Evolutionary conservation across 2,797 vertebrate species (phyloP).

Genomic region (Sebastes paucispinis): DNA sequence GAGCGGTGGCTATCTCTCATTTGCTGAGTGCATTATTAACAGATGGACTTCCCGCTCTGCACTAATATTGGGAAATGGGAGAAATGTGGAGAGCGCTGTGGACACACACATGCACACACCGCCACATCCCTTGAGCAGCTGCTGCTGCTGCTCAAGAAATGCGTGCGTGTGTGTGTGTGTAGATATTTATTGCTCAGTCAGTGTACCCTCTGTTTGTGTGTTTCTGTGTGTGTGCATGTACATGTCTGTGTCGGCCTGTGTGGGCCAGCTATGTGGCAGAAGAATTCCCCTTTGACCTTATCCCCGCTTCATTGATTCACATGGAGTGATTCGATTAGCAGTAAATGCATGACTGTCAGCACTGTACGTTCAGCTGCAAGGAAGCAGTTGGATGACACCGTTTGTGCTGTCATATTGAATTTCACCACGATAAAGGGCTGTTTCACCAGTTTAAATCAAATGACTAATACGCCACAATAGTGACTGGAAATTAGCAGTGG

Average conservation of each 20-base stretch:
- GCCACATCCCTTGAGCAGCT: conserved; percentile 41
- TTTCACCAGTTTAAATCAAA: neutral
- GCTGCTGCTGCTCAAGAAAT: conserved; percentile 52
- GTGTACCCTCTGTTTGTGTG: conserved; percentile 33
- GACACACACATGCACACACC: conserved; percentile 17
- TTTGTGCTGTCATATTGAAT: conserved; percentile 10
- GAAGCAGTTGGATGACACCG: neutral
- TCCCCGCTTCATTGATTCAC: conserved; percentile 50
- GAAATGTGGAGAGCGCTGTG: conserved; percentile 55
- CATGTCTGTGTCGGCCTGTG: conserved; percentile 41
- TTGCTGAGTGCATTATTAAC: conserved; percentile 74
- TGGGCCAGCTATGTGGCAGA: conserved; percentile 48
- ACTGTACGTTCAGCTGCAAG: neutral
- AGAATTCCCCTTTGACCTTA: conserved; percentile 65
- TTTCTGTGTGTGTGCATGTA: conserved; percentile 2
- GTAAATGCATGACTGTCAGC: conserved; percentile 55
- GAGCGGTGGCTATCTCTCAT: conserved; percentile 57
- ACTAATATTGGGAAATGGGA: conserved; percentile 73
- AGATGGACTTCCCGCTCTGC: conserved; percentile 72
- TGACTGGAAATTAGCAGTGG: neutral
- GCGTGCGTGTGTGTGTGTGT: conserved; percentile 16
- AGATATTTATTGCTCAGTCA: conserved; percentile 33
- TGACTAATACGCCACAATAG: neutral
- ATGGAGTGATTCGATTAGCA: conserved; percentile 65
- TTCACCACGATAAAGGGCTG: neutral